Evolutionary conservation across 2,797 vertebrate species (phyloP).

Genomic region (Pachyuromys duprasi): DNA sequence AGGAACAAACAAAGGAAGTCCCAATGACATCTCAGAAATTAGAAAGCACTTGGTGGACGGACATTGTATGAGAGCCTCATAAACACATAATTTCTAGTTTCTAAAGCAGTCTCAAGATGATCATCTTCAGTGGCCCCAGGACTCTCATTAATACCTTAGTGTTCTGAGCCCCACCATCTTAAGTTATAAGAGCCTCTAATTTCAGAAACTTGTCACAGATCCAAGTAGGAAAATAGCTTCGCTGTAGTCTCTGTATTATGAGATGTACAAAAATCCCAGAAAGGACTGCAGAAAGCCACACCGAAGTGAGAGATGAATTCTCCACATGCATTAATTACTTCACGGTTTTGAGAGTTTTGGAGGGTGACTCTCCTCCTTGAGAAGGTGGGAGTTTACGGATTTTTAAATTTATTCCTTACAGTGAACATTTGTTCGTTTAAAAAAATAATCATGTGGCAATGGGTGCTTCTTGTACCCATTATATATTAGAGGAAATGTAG

Average conservation of each 20-base stretch:
- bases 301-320: background rate
- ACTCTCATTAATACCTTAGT: constrained; percentile 43
- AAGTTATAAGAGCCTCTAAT: background rate
- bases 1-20: background rate
- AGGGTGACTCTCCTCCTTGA: background rate
- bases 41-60: background rate
- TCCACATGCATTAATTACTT: background rate
- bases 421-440: background rate
- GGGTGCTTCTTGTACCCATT: background rate
- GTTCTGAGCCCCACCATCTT: background rate
- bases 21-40: background rate
- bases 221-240: background rate
- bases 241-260: background rate
- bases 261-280: background rate
- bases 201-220: background rate
- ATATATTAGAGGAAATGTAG: background rate
- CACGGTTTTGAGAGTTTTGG: background rate
- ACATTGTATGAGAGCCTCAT: background rate
- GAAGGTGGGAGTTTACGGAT: background rate
- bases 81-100: background rate
- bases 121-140: background rate
- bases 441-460: background rate
- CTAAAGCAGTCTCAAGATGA: background rate
- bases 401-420: background rate
- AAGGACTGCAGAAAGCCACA: background rate